Evolutionary conservation across 1,140 invertebrate genomes (phyloP).

Genomic region (Oedothorax gibbosus): DNA sequence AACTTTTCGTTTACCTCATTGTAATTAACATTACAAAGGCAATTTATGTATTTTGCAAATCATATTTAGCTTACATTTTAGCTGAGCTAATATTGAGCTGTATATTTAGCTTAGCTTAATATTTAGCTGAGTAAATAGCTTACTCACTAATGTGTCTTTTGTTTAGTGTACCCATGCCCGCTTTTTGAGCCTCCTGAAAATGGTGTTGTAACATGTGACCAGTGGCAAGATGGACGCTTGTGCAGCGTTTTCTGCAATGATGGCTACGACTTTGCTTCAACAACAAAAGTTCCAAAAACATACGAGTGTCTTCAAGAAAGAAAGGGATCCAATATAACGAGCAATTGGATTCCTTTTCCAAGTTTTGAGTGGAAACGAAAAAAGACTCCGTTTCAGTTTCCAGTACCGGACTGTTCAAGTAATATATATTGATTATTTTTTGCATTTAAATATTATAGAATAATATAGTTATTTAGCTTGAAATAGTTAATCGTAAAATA

Average conservation of each 20-base stretch:
- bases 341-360: conserved; percentile 25
- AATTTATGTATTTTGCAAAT: too few relatives aligned
- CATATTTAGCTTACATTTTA: too few relatives aligned
- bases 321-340: not conserved
- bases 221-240: conserved; percentile 68
- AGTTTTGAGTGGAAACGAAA: not conserved
- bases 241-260: conserved; percentile 96
- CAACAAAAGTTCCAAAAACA: not conserved
- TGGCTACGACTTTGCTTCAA: conserved; percentile 79
- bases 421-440: not conserved
- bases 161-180: conserved; percentile 82
- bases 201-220: conserved; percentile 46
- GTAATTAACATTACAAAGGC: too few relatives aligned
- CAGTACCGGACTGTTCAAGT: conserved; percentile 62
- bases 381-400: conserved; percentile 8
- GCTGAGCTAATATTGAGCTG: too few relatives aligned
- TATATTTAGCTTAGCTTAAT: too few relatives aligned
- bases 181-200: conserved; percentile 31
- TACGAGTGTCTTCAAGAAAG: not conserved
- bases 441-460: not conserved
- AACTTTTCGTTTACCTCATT: too few relatives aligned
- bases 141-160: conserved; percentile 66
- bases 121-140: too few relatives aligned
- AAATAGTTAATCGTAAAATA: not conserved
- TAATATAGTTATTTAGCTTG: not conserved